phyloP scores from a whole-genome alignment of 2,888 invertebrate species.

The Parelbella ahira region DNA sequence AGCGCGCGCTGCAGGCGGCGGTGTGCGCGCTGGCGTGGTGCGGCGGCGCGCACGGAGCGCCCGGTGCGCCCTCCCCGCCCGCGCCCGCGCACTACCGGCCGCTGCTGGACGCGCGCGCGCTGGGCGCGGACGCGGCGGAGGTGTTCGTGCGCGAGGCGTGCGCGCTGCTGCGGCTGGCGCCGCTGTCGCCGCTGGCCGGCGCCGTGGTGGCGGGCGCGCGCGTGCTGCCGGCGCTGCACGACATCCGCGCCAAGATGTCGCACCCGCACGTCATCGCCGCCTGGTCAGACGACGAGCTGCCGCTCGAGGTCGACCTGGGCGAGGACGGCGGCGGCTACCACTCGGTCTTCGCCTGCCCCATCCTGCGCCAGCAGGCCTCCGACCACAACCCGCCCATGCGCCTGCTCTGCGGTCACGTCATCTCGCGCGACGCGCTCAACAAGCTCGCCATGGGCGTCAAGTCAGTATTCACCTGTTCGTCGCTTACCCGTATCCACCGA shows the following conservation, averaged over 20 bases:
- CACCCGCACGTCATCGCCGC: conserved; percentile 89
- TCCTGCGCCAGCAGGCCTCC: conserved; percentile 96
- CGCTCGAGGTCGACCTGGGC: conserved; percentile 95
- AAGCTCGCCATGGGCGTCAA: conserved; percentile 95
- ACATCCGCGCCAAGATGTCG: conserved; percentile 83
- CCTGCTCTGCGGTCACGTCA: conserved; percentile 98
- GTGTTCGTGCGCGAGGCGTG: conserved; percentile 96
- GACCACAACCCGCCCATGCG: conserved; percentile 98
- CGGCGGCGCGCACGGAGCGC: conserved; percentile 52
- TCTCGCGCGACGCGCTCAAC: conserved; percentile 97
- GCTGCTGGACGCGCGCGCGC: conserved; percentile 61
- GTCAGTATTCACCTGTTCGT: too few relatives aligned
- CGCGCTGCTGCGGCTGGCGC: conserved; percentile 90
- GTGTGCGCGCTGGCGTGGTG: conserved; percentile 74
- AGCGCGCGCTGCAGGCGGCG: conserved; percentile 64
- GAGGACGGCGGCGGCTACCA: conserved; percentile 96
- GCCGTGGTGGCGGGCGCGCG: conserved; percentile 96
- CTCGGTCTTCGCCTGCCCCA: conserved; percentile 99
- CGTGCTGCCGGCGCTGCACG: conserved; percentile 95
- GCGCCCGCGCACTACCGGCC: conserved; percentile 53
- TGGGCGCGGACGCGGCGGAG: conserved; percentile 89
- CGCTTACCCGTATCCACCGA: too few relatives aligned
- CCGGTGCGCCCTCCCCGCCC: too few relatives aligned
- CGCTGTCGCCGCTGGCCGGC: conserved; percentile 88
- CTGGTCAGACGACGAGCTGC: conserved; percentile 98